Evolutionary conservation across 2,797 vertebrate genomes (phyloP).

Genomic region (Synanceia verrucosa): DNA sequence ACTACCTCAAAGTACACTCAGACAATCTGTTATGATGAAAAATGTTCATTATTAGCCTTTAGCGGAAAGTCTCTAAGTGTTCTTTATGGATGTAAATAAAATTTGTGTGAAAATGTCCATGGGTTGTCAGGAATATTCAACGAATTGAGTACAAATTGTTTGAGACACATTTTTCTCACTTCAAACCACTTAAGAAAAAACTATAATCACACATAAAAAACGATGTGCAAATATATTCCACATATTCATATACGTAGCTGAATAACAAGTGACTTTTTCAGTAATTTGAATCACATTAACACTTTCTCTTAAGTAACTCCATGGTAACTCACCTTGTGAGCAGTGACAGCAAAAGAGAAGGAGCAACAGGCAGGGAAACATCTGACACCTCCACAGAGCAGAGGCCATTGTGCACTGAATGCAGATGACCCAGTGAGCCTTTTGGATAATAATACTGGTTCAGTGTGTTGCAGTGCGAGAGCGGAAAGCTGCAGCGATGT

Average conservation of each 20-base stretch:
- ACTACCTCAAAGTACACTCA: conserved; percentile 17
- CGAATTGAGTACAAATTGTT: conserved; percentile 21
- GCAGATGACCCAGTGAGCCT: conserved; percentile 60
- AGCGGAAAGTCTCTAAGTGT: conserved; percentile 9
- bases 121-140: conserved; percentile 26
- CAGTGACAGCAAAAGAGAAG: conserved; percentile 71
- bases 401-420: conserved; percentile 75
- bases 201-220: conserved; percentile 1
- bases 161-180: conserved; percentile 49
- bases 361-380: conserved; percentile 73
- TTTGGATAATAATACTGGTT: conserved; percentile 54
- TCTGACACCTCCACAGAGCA: conserved; percentile 72
- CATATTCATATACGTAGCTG: conserved; percentile 50
- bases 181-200: conserved; percentile 50
- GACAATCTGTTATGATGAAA: conserved; percentile 35
- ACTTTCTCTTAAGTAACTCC: conserved; percentile 28
- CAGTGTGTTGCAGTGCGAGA: conserved; percentile 30
- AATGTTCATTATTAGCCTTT: conserved; percentile 5
- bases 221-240: conserved; percentile 56
- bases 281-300: conserved; percentile 52
- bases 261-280: conserved; percentile 58
- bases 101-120: conserved; percentile 6
- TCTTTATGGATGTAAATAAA: conserved; percentile 14
- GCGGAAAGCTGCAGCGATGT: conserved; percentile 53
- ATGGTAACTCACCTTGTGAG: conserved; percentile 79